phyloP scores from a whole-genome alignment of 2,888 invertebrate genomes.

The Alviniconcha strummeri region DNA sequence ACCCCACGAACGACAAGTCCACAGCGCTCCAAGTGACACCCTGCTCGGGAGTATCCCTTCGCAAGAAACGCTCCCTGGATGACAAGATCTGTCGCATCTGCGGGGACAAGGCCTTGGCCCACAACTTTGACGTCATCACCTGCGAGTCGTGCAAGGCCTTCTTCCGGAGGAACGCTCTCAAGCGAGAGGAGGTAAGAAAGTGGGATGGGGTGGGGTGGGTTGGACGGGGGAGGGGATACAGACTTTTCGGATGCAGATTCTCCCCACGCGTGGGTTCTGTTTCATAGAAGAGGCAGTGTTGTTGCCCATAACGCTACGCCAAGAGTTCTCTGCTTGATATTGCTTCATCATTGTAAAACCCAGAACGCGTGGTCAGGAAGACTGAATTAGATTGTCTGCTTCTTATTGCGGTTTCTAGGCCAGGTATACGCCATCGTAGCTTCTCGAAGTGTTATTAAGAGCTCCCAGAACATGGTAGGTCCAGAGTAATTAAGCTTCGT shows the following conservation, averaged over 20 bases:
- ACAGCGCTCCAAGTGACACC: not conserved
- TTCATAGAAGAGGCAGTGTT: not conserved
- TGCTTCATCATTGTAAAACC: not conserved
- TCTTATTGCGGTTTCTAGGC: too few relatives aligned
- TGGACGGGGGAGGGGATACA: not conserved
- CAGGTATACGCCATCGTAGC: too few relatives aligned
- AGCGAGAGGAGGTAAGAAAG: conserved; percentile 81
- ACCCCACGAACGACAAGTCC: not conserved
- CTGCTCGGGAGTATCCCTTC: conserved; percentile 4
- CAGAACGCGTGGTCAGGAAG: too few relatives aligned
- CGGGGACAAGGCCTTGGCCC: conserved; percentile 91
- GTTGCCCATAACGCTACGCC: not conserved
- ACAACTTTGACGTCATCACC: conserved; percentile 95
- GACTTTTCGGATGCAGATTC: not conserved
- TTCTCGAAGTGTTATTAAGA: too few relatives aligned
- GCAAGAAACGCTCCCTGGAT: conserved; percentile 65
- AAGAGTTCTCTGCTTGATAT: not conserved
- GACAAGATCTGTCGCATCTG: conserved; percentile 76
- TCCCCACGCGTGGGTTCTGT: not conserved
- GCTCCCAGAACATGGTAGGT: too few relatives aligned
- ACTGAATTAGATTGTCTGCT: too few relatives aligned
- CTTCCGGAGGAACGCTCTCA: conserved; percentile 93
- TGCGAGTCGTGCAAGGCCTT: conserved; percentile 98
- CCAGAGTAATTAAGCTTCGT: too few relatives aligned
- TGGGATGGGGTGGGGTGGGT: not conserved